These are phyloP conservation scores for Xanthorhoe spadicearia DNA, from an alignment of 2,888 invertebrate species.

Conservation along the genomic window DNA sequence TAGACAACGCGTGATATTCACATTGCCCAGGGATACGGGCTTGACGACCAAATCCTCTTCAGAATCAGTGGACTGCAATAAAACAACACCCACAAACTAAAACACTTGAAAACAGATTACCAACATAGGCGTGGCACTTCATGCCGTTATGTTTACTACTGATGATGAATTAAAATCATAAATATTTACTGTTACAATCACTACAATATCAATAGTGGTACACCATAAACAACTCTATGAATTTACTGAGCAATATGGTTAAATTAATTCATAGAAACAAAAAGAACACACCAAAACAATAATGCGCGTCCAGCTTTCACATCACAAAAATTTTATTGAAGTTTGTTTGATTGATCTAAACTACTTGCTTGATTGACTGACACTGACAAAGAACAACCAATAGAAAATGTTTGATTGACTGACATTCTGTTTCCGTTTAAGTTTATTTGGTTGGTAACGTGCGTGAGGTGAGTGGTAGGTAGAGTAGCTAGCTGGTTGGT, in stretches of 20 bases:
- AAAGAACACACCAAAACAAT: slow-evolving; percentile 51
- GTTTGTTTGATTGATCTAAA: slow-evolving; percentile 1
- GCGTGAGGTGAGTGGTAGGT: too few species aligned
- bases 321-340: not conserved
- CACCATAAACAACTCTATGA: not conserved
- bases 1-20: slow-evolving; percentile 86
- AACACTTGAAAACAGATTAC: slow-evolving; percentile 29
- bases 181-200: not conserved
- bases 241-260: not conserved
- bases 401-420: not conserved
- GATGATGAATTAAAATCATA: slow-evolving; percentile 69
- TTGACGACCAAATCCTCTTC: slow-evolving; percentile 84
- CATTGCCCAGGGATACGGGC: slow-evolving; percentile 87
- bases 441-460: slow-evolving; percentile 1
- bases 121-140: slow-evolving; percentile 74
- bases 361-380: not conserved
- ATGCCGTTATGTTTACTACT: slow-evolving; percentile 48
- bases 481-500: too few species aligned
- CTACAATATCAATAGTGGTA: not conserved
- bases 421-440: not conserved
- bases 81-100: slow-evolving; percentile 52
- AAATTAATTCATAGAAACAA: slow-evolving; percentile 32
- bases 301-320: slow-evolving; percentile 14
- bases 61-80: slow-evolving; percentile 75
- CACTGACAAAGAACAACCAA: not conserved